phyloP scores from a whole-genome alignment of 2,113 vertebrate species.

The Glaucidium brasilianum region DNA sequence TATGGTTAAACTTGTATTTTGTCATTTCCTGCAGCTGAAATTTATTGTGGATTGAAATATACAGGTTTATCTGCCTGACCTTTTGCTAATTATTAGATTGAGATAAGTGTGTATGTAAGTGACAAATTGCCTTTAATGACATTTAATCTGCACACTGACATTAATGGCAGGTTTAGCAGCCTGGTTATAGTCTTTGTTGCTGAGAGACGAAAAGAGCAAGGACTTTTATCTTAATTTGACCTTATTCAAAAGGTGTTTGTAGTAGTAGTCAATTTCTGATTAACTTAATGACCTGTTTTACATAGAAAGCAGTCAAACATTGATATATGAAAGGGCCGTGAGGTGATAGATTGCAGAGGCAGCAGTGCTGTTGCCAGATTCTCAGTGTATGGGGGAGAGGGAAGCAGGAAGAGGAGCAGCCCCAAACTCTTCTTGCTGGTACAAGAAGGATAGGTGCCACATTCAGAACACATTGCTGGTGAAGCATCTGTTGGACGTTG shows the following conservation, averaged over 20 bases:
- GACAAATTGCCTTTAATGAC: slow-evolving; percentile 78
- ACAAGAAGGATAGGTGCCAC: neutral
- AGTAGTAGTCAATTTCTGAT: slow-evolving; percentile 71
- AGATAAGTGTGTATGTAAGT: slow-evolving; percentile 71
- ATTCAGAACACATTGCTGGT: neutral
- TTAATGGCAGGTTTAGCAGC: slow-evolving; percentile 69
- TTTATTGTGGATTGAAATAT: slow-evolving; percentile 51
- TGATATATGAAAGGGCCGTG: slow-evolving; percentile 53
- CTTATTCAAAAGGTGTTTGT: slow-evolving; percentile 76
- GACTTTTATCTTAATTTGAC: slow-evolving; percentile 76
- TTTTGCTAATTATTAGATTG: slow-evolving; percentile 76
- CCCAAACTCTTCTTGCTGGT: neutral
- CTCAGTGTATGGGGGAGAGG: neutral
- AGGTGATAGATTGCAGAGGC: neutral
- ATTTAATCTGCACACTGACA: slow-evolving; percentile 73
- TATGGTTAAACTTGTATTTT: slow-evolving; percentile 29
- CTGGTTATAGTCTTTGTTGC: slow-evolving; percentile 64
- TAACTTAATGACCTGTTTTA: slow-evolving; percentile 75
- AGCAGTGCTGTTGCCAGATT: neutral
- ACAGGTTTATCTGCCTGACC: slow-evolving; percentile 71
- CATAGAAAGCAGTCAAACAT: slow-evolving; percentile 70
- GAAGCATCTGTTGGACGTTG: fast-evolving
- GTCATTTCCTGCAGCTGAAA: slow-evolving; percentile 43
- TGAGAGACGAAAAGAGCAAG: slow-evolving; percentile 55
- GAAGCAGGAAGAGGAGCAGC: neutral